phyloP scores from a whole-genome alignment of 1,140 invertebrate species.

The Spodoptera litura region DNA sequence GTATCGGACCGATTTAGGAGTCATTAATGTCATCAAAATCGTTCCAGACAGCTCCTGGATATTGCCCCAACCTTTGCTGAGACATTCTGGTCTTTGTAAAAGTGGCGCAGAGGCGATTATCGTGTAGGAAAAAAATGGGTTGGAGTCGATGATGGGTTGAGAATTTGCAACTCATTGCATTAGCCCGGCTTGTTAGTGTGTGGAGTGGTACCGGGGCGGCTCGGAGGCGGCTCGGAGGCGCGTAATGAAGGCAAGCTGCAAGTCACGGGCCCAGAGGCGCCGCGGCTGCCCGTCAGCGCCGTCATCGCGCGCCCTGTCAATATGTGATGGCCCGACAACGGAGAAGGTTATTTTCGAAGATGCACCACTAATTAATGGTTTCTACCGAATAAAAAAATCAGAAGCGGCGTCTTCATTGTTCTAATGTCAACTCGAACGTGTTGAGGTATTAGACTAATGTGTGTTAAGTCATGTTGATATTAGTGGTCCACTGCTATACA shows the following conservation, averaged over 20 bases:
- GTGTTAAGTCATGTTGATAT: slow-evolving; percentile 36
- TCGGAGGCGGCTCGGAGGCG: slow-evolving; percentile 51
- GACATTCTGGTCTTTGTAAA: slow-evolving; percentile 54
- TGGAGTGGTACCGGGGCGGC: slow-evolving; percentile 50
- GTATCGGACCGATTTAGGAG: slow-evolving; percentile 67
- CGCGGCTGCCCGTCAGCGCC: slow-evolving; percentile 62
- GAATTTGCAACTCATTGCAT: slow-evolving; percentile 84
- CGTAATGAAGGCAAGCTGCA: slow-evolving; percentile 79
- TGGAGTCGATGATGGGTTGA: slow-evolving; percentile 49
- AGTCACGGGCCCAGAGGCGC: slow-evolving; percentile 81
- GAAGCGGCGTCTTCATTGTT: slow-evolving; percentile 71
- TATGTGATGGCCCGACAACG: slow-evolving; percentile 75
- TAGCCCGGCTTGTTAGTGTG: slow-evolving; percentile 82
- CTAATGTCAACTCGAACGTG: slow-evolving; percentile 66
- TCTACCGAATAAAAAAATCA: slow-evolving; percentile 72
- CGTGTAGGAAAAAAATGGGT: slow-evolving; percentile 47
- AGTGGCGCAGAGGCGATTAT: slow-evolving; percentile 52
- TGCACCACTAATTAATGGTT: slow-evolving; percentile 82
- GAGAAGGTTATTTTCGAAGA: slow-evolving; percentile 81
- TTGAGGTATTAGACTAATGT: slow-evolving; percentile 48
- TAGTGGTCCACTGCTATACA: slow-evolving; percentile 38
- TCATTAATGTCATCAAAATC: slow-evolving; percentile 82
- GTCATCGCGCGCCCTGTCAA: slow-evolving; percentile 77
- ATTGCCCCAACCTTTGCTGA: slow-evolving; percentile 48
- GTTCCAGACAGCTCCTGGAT: slow-evolving; percentile 76